Evolutionary conservation across 2,113 vertebrate genomes (phyloP).

Genomic region (Leptodactylus fuscus): DNA sequence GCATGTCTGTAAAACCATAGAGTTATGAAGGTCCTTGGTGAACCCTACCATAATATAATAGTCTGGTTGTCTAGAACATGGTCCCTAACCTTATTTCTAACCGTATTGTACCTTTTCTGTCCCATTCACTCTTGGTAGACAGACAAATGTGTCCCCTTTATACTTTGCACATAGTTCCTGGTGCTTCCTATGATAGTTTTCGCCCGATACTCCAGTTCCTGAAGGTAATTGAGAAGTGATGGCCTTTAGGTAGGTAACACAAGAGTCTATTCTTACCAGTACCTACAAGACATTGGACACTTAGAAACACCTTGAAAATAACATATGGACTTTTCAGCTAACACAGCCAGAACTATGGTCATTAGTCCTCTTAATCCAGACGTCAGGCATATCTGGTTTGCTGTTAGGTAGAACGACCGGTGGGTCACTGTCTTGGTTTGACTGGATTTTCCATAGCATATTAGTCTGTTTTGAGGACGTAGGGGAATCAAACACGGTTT

Average conservation of each 20-base stretch:
- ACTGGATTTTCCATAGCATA: conserved; percentile 78
- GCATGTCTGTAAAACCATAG: background rate
- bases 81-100: background rate
- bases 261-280: background rate
- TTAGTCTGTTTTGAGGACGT: conserved; percentile 74
- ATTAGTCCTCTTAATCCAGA: conserved; percentile 93
- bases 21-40: background rate
- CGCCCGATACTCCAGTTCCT: background rate
- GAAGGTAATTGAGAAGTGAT: background rate
- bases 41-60: background rate
- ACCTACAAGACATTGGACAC: background rate
- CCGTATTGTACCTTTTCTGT: background rate
- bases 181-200: background rate
- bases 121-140: background rate
- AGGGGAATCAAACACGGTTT: conserved; percentile 83
- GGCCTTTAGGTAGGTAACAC: background rate
- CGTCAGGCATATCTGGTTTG: conserved; percentile 92
- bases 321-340: conserved; percentile 67
- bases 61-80: background rate
- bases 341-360: conserved; percentile 76
- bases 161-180: background rate
- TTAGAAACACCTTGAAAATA: background rate
- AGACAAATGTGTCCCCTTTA: background rate
- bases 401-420: conserved; percentile 93
- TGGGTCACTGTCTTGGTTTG: conserved; percentile 75